Base-by-base conservation (phyloP, 2,888 invertebrate species). In the Embidobia sp. region DNA sequence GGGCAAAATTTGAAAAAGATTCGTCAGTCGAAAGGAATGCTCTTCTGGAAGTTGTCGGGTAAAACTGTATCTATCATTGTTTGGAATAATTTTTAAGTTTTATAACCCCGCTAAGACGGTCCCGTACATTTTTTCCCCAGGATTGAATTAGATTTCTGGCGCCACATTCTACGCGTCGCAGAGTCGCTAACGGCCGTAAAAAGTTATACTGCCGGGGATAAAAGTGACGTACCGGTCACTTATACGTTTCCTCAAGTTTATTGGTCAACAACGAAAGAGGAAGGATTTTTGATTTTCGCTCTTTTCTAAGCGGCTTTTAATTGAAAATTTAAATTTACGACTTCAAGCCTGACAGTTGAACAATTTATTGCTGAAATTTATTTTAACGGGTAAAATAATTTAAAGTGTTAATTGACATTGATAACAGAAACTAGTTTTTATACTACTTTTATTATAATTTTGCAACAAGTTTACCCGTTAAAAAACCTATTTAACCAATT, bases 221-320 rank as follows among this genome's bases (percentile, higher is more conserved):
- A 85, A 67, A 87, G 81, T 83, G 82, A 81, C 48, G 64, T 53
- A 59, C 76, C 57, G 66, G 67, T 66, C 72, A 67, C 85, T 85
- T 87, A 87, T 88, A 88, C 87, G 87, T 86, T 87, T 53, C 67
- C 82, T 80, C 80, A 78, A 82, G 77, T 89, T 88, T 89, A 88
- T 87, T 85, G 84, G 84, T 77, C 78, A 51, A 67, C 59, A 63
- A 33, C 18, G 13, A 42, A 69, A 16, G 26, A 59, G 22, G 49
- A 66, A 51, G 13, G 40, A 49, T 74, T 74, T n/a, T 44, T 48
- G 40, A 46, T 48, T 55, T 48, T 40, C 11, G 46, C 7, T 13
- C 2, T 11, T 42, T 42, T 26, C 5, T 1, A 15, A 16, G 16
- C 22, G 22, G 6, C 5, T 46, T 27, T 42, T 42, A 8, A 13